Conservation (phyloP, 2,888 invertebrate genomes). For the Agrotis segetum region DNA sequence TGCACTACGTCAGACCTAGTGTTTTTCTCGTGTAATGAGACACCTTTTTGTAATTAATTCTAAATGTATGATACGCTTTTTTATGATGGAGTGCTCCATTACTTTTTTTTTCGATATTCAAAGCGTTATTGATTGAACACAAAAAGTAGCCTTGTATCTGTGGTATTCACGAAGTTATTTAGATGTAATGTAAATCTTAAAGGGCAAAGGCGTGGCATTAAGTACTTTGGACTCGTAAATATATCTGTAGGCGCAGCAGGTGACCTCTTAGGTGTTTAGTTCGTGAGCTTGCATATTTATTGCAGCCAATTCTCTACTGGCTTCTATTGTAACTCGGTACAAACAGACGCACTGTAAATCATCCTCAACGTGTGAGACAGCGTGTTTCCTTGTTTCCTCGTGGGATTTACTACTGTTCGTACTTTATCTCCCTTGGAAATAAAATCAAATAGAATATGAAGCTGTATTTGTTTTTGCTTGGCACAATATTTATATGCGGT, state of each 20-base stretch:
- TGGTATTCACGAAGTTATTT: slow-evolving; percentile 81
- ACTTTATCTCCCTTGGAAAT: slow-evolving; percentile 32
- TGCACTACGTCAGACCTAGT: slow-evolving; percentile 9
- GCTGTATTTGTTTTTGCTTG: slow-evolving; percentile 45
- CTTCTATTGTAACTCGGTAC: slow-evolving; percentile 69
- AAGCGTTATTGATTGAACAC: slow-evolving; percentile 59
- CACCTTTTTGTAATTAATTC: slow-evolving; percentile 43
- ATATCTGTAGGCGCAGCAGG: slow-evolving; percentile 88
- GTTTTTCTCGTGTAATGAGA: slow-evolving; percentile 37
- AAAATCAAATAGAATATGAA: slow-evolving; percentile 39
- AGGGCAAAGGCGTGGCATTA: slow-evolving; percentile 87
- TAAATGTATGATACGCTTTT: slow-evolving; percentile 14
- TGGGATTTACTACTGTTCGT: slow-evolving; percentile 51
- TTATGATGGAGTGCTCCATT: slow-evolving; percentile 33
- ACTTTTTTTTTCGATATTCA: slow-evolving; percentile 46
- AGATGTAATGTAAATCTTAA: slow-evolving; percentile 84
- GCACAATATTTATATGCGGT: slow-evolving; percentile 46
- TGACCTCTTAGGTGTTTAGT: slow-evolving; percentile 87
- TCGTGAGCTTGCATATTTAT: slow-evolving; percentile 84
- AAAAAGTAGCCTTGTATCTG: slow-evolving; percentile 75
- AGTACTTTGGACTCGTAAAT: slow-evolving; percentile 80
- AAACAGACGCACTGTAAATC: slow-evolving; percentile 70
- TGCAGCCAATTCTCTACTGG: slow-evolving; percentile 70
- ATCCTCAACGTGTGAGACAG: slow-evolving; percentile 63
- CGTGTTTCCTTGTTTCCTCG: slow-evolving; percentile 50